phyloP scores from a whole-genome alignment of 2,888 invertebrate species.

The Drosophila gaucha region DNA sequence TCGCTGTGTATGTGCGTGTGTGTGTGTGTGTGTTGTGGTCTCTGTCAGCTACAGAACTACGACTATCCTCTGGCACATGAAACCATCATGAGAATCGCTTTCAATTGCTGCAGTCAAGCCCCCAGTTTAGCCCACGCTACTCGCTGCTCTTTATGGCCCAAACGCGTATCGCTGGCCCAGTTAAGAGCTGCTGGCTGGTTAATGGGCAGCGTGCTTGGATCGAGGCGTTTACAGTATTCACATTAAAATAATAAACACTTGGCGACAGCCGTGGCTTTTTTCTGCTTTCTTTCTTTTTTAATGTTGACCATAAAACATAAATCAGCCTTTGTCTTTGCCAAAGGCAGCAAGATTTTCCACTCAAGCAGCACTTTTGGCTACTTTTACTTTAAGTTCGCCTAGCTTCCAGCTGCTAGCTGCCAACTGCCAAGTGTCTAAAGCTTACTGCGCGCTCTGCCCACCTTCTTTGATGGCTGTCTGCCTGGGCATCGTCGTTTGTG shows the following conservation, averaged over 20 bases:
- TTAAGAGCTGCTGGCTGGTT: constrained; percentile 38
- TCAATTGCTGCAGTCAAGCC: constrained; percentile 30
- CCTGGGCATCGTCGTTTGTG: constrained; percentile 53
- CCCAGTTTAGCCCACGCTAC: constrained; percentile 29
- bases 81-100: constrained; percentile 16
- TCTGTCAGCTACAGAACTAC: constrained; percentile 4
- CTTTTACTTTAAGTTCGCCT: constrained; percentile 17
- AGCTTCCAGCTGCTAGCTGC: constrained; percentile 8
- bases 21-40: constrained; percentile 43
- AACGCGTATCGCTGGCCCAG: constrained; percentile 38
- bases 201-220: constrained; percentile 5
- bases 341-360: constrained; percentile 1
- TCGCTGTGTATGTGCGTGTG: constrained; percentile 2
- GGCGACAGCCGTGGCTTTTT: constrained; percentile 47
- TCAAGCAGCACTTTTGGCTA: constrained; percentile 12
- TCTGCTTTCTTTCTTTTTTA: constrained; percentile 22
- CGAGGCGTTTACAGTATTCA: constrained; percentile 41
- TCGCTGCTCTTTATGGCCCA: constrained; percentile 41
- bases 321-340: constrained; percentile 52
- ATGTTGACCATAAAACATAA: constrained; percentile 62
- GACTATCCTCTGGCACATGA: neutral
- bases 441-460: constrained; percentile 10
- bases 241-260: constrained; percentile 75
- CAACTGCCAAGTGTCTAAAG: constrained; percentile 23
- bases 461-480: constrained; percentile 32